Base-by-base conservation (phyloP, 1,140 invertebrate species). In the Drosophila repletoides region DNA sequence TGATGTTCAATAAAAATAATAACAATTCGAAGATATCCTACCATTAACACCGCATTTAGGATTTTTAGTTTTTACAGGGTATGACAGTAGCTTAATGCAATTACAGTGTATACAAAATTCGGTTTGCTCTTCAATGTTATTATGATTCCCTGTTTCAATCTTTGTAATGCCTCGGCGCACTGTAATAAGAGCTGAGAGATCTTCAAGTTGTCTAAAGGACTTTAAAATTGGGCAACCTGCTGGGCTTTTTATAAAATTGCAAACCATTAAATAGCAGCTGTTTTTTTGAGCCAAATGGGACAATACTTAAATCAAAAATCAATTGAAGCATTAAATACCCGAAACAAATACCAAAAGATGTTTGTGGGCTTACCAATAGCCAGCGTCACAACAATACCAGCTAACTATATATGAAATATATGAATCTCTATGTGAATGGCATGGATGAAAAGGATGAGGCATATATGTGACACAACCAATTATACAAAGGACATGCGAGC, bases 291-390 rank as follows among this genome's bases (percentile, higher is more conserved):
- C 36, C 65, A 53, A 26, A 40, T 45, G 59, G 46, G 49, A 48
- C n/a, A n/a, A 55, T 51, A 69, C 64, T 83, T 83, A 76, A 70
- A 83, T 83, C 70, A 73, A 72, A 64, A 75, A 84, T 65, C 81
- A 86, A 80, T 84, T 80, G 81, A 84, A 86, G 80, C 80, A 84
- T 84, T 80, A 84, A 84, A 86, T 86, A 80, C 80, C 66, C 72
- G 43, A 64, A 72, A 80, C 59, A 84, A 86, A 76, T 66, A 45
- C 43, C 19, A 14, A 43, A 53, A 71, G 67, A 63, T 74, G 40
- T 68, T 64, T 52, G 19, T 33, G 19, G 33, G 51, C 46, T 28
- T 34, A 40, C 26, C 72, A 86, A 75, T 80, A 58, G 72, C 67
- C 58, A 46, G 61, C 51, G 60, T 76, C 59, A 73, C 73, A 72